Evolutionary conservation across 2,113 vertebrate species (phyloP).

Genomic region (Sitta europaea): DNA sequence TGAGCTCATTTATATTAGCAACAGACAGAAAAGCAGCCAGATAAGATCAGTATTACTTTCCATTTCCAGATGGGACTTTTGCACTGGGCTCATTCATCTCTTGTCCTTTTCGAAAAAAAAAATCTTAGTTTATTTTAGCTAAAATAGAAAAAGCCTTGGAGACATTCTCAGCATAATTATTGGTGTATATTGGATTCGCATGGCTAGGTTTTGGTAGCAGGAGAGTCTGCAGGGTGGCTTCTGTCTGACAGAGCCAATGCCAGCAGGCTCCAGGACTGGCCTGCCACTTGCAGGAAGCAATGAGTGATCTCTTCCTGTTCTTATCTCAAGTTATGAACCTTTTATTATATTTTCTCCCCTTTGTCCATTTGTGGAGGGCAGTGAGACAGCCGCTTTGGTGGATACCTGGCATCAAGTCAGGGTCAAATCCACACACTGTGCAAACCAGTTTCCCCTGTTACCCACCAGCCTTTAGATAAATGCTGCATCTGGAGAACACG

Average conservation of each 20-base stretch:
- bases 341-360: neutral
- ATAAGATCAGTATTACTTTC: neutral
- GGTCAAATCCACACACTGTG: too few relatives aligned
- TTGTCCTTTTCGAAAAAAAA: neutral
- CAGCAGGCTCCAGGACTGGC: neutral
- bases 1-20: neutral
- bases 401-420: neutral
- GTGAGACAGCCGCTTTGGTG: neutral
- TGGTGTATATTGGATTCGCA: rapidly evolving
- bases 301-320: neutral
- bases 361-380: neutral
- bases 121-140: neutral
- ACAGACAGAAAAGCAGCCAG: neutral
- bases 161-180: neutral
- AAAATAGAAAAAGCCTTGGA: neutral
- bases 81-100: neutral
- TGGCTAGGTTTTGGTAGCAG: neutral
- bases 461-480: neutral
- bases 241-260: neutral
- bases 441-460: neutral
- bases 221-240: rapidly evolving
- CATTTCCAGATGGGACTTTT: neutral
- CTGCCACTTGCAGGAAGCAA: neutral
- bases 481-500: neutral
- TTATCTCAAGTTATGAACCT: neutral